Base-by-base conservation (phyloP, 2,888 invertebrate genomes). In the Pterostichus niger region DNA sequence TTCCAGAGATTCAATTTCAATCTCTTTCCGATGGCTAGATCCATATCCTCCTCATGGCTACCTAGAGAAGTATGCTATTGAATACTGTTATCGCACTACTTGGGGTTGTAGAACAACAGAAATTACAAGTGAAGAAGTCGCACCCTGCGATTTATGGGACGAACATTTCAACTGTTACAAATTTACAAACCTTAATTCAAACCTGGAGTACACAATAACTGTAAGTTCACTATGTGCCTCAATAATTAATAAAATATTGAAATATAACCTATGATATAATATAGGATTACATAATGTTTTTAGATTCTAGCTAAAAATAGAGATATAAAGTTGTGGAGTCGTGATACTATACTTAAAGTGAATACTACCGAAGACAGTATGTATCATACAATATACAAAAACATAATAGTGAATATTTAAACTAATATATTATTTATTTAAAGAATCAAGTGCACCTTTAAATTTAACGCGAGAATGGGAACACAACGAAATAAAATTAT, bases 1-100 rank as follows among this genome's bases (percentile, higher is more conserved):
- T 76, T 83, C 83, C 4, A 46, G 17, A 13, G 35, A 64, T 61
- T 46, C 61, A 68, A 68, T 5, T 54, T 40, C 68, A 13, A 80
- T 84, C n/a, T 79, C 80, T 1, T 13, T 84, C 9, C 73, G 80
- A 15, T 84, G 83, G 83, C 7, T 54, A 24, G 5, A 24, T 24
- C 24, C 24, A 3, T 24, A 24, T 24, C 24, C 24, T 2, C 24
- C 24, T 24, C 24, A 24, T 24, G 24, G 24, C 1, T 3, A 24
- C 24, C 24, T 24, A 3, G 24, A 24, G 24, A 24, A 24, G 24
- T 84, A 83, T 40, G 10, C 35, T 17, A n/a, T 84, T 49, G 1
- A 0, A 35, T 77, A 24, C 35, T 64, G 68, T 17, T 35, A 35
- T n/a, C n/a, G n/a, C 31, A 49, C 33, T 17, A 2, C 10, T 10